Percentiles rank a stretch among this genome's conserved stretches.
Conservation (phyloP, 1,140 invertebrate species). For the Ptiloglossa arizonensis region DNA sequence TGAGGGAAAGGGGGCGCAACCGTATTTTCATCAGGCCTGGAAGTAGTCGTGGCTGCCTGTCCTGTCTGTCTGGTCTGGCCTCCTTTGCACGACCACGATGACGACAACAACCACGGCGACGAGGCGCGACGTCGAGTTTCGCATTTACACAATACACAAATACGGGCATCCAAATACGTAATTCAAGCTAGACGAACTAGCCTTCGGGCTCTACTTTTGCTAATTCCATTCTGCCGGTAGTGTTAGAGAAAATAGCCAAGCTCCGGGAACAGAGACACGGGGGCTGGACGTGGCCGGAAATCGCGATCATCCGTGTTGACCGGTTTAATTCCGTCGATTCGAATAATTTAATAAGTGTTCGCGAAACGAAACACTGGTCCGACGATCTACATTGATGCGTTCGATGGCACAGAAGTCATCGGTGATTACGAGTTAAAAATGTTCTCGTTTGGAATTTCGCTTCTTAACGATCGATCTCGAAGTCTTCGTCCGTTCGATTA, state of each 20-base stretch:
- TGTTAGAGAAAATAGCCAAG: background rate
- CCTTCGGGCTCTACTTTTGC: slow-evolving; percentile 50
- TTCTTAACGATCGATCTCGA: no score
- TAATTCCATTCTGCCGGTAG: slow-evolving; percentile 36
- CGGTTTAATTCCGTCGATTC: background rate
- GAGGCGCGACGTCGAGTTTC: slow-evolving; percentile 47
- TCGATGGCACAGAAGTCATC: no score
- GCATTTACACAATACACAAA: slow-evolving; percentile 61
- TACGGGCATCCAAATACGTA: slow-evolving; percentile 56
- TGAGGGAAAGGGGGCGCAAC: background rate
- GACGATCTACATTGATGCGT: no score
- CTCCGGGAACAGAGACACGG: no score
- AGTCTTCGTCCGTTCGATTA: no score
- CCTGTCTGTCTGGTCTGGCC: slow-evolving; percentile 12
- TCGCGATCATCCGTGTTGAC: background rate
- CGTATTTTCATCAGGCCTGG: slow-evolving; percentile 58
- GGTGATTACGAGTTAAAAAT: no score
- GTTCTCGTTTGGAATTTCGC: no score
- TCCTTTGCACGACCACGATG: background rate
- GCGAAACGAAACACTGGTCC: background rate
- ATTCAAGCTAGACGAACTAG: slow-evolving; percentile 45
- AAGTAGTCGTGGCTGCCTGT: slow-evolving; percentile 46
- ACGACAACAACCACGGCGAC: slow-evolving; percentile 1
- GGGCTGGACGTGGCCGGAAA: background rate
- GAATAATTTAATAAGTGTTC: background rate